Evolutionary conservation across 2,888 invertebrate species (phyloP).

Genomic region (Zelleria hepariella): DNA sequence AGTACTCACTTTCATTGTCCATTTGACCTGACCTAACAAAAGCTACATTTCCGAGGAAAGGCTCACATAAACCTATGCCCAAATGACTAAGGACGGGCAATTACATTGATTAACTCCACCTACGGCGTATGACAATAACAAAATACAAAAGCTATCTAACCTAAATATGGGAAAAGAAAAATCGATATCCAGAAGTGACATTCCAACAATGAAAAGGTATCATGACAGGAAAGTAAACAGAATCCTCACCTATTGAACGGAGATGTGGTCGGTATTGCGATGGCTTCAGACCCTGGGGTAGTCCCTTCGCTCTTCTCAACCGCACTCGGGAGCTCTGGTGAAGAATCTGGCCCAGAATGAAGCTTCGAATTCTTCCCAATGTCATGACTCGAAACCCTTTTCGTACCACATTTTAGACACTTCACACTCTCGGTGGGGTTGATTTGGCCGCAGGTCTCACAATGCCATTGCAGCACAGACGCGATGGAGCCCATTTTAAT

Average conservation of each 20-base stretch:
- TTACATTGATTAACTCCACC: constrained; percentile 46
- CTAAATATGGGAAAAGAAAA: constrained; percentile 57
- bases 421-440: constrained; percentile 88
- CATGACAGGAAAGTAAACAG: constrained; percentile 13
- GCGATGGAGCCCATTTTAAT: constrained; percentile 91
- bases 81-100: constrained; percentile 35
- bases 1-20: background rate
- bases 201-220: constrained; percentile 41
- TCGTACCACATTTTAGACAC: constrained; percentile 87
- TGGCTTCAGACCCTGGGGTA: constrained; percentile 57
- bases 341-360: constrained; percentile 50
- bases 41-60: constrained; percentile 42
- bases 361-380: constrained; percentile 46
- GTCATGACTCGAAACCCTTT: constrained; percentile 74
- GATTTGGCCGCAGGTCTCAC: constrained; percentile 88
- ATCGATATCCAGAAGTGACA: constrained; percentile 55
- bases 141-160: constrained; percentile 61
- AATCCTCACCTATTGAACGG: constrained; percentile 57
- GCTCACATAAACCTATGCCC: constrained; percentile 40
- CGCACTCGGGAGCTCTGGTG: constrained; percentile 51
- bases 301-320: constrained; percentile 60
- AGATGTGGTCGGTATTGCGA: constrained; percentile 54
- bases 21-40: constrained; percentile 11
- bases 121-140: constrained; percentile 31
- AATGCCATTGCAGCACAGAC: constrained; percentile 95